Conservation (phyloP, 2,113 vertebrate genomes). For the Calonectris borealis region DNA sequence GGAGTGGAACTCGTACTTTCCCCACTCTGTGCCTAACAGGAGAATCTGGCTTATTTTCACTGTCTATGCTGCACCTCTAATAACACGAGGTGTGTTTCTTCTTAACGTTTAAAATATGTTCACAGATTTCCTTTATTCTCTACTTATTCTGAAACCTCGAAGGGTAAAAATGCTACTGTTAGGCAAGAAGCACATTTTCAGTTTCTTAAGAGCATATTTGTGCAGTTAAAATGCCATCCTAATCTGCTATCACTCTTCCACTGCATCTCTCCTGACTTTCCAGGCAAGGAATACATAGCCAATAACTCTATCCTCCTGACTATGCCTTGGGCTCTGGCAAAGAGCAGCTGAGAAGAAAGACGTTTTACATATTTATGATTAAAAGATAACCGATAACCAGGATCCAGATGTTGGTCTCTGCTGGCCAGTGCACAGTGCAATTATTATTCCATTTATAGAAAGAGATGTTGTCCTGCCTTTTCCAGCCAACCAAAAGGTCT, state of each 20-base stretch:
- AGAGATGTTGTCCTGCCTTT: conserved; percentile 16
- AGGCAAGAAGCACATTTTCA: not conserved
- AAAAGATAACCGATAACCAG: conserved; percentile 46
- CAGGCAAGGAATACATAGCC: not conserved
- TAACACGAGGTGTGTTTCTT: not conserved
- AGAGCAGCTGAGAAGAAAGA: conserved; percentile 17
- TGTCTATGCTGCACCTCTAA: not conserved
- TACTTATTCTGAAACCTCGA: not conserved
- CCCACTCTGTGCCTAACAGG: not conserved
- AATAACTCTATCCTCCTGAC: not conserved
- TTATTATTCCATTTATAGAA: conserved; percentile 59
- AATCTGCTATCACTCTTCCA: not conserved
- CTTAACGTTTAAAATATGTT: not conserved
- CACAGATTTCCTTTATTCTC: not conserved
- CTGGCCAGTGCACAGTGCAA: not conserved
- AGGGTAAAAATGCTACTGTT: not conserved
- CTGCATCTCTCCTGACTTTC: not conserved
- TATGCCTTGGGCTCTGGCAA: not conserved
- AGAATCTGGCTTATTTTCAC: not conserved
- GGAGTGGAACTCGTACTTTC: not conserved
- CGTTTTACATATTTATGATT: not conserved
- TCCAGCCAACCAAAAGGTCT: conserved; percentile 17
- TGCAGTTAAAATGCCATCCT: not conserved
- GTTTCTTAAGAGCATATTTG: not conserved
- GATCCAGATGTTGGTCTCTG: conserved; percentile 43